Base-by-base conservation (phyloP, 2,113 vertebrate species). In the Myiagra hebetior region DNA sequence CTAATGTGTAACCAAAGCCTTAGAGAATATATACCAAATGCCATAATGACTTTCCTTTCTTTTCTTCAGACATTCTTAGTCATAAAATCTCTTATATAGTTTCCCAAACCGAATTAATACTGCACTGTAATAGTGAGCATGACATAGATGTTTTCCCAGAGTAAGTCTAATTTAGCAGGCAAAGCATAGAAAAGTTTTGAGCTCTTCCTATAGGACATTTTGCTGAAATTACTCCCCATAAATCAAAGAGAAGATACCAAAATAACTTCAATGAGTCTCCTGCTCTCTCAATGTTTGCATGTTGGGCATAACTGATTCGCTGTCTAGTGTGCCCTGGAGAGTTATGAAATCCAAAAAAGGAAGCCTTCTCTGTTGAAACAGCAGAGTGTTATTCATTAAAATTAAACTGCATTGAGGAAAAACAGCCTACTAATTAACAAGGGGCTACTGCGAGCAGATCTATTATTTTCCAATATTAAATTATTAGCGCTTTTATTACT, bases 151-250 rank as follows among this genome's bases (percentile, higher is more conserved):
- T 79, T 91, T 70, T 95, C 76, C 75, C 46, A 60, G 84, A 85
- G 83, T 74, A 89, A 60, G 52, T 56, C 81, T 92, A 91, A 96
- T 94, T 86, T 85, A 96, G 91, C 42, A 81, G 39, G 50, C 78
- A 95, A 83, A 44, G 63, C 13, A 28, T 16, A 80, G 92, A 83
- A 92, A 95, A 89, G 56, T 94, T 93, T 85, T 68, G 42, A 68
- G 7, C 35, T 89, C 63, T 70, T 96, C 70, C 67, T 96, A 46
- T 85, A 94, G 73, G 87, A 87, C 57, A 65, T 90, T 94, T 96
- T 95, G 93, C 81, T 90, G 93, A 97, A 97, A 97, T 98, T 96
- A 95, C 78, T 88, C 59, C 59, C 6, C 24, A 85, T 96, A 96
- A 84, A 91, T 91, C 90, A 93, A 95, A 91, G 75, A 67, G 37